phyloP scores from a whole-genome alignment of 64 coral and sea anemone genomes.

The Dendrophyllia cribrosa region DNA sequence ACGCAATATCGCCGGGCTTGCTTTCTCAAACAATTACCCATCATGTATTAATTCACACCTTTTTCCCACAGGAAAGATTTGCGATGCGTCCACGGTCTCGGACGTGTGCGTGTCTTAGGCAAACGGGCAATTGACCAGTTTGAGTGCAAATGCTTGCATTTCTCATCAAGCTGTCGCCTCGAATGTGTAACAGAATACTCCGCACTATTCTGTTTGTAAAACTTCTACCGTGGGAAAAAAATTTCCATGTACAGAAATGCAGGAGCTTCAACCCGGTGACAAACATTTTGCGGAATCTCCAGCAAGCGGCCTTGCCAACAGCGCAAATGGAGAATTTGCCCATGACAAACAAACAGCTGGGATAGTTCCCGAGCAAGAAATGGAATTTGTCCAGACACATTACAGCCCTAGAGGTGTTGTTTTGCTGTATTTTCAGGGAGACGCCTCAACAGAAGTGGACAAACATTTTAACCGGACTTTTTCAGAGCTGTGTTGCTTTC shows the following conservation, averaged over 20 bases:
- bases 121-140: too few species aligned
- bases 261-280: background rate
- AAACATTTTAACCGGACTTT: conserved; percentile 32
- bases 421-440: conserved; percentile 10
- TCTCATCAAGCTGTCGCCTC: too few species aligned
- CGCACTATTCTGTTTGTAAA: too few species aligned
- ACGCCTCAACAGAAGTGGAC: conserved; percentile 3
- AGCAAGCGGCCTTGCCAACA: background rate
- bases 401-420: conserved; percentile 49
- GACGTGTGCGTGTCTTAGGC: too few species aligned
- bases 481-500: conserved; percentile 1
- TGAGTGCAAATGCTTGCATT: too few species aligned
- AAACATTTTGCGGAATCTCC: background rate
- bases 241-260: background rate
- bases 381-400: conserved; percentile 36
- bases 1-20: too few species aligned
- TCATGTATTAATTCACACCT: too few species aligned
- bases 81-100: too few species aligned
- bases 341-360: background rate
- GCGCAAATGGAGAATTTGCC: background rate
- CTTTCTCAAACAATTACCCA: too few species aligned
- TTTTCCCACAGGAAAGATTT: too few species aligned
- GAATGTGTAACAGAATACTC: too few species aligned
- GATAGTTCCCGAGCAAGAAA: background rate
- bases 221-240: background rate